phyloP scores from a whole-genome alignment of 2,797 vertebrate species.

The Micrastur ruficollis region DNA sequence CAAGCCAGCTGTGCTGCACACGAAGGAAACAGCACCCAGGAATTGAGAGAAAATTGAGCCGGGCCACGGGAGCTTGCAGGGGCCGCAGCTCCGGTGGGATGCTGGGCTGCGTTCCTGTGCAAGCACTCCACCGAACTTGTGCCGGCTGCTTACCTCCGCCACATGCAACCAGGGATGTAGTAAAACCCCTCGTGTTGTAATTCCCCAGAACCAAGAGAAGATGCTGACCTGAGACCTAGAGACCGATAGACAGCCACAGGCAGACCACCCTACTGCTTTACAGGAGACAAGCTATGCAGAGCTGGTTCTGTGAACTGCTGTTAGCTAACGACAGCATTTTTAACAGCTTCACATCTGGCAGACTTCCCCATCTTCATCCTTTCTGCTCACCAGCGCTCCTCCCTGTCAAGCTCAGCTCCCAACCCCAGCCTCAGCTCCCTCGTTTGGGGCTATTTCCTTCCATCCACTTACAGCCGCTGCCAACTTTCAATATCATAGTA shows the following conservation, averaged over 20 bases:
- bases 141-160: not conserved
- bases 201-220: not conserved
- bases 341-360: not conserved
- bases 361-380: not conserved
- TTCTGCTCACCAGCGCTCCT: not conserved
- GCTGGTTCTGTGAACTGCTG: not conserved
- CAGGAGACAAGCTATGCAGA: not conserved
- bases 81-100: not conserved
- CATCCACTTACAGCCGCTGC: not conserved
- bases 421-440: not conserved
- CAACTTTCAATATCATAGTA: not conserved
- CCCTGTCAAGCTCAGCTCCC: not conserved
- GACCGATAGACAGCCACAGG: not conserved
- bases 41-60: not conserved
- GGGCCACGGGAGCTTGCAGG: not conserved
- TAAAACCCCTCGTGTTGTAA: rapidly evolving
- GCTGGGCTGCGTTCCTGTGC: no score
- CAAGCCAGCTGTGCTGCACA: rapidly evolving
- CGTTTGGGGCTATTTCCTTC: not conserved
- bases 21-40: not conserved
- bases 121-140: rapidly evolving
- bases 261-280: not conserved
- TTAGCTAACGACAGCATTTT: not conserved
- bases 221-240: not conserved
- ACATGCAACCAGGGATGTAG: not conserved